These are phyloP conservation scores for Cyprinodon variegatus DNA, from an alignment of 2,113 vertebrate species.

Conservation along the genomic window DNA sequence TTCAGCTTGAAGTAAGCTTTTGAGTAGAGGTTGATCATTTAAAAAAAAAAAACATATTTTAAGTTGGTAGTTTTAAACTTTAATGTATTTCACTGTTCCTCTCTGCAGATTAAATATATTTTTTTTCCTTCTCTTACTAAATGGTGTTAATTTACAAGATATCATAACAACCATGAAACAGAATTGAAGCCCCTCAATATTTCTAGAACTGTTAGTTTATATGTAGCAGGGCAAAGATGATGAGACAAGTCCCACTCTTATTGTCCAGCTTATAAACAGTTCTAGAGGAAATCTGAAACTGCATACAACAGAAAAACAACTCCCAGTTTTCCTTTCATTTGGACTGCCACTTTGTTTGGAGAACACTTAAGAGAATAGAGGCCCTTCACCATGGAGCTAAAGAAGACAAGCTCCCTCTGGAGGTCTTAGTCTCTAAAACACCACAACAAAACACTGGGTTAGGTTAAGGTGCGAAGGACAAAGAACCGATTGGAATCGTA, in stretches of 20 bases:
- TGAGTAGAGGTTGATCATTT: too few species aligned
- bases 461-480: neutral
- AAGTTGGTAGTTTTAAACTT: too few species aligned
- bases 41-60: too few species aligned
- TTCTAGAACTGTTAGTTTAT: neutral
- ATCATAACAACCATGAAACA: neutral
- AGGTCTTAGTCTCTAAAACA: neutral
- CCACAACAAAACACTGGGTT: neutral
- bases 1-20: too few species aligned
- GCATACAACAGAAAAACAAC: neutral
- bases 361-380: slow-evolving; percentile 1
- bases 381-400: slow-evolving; percentile 13
- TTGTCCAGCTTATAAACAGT: neutral
- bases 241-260: neutral
- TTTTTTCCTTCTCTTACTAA: too few species aligned
- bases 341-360: neutral
- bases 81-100: too few species aligned
- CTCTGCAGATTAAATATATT: too few species aligned
- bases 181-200: neutral
- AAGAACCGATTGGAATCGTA: neutral
- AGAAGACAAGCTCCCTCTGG: neutral
- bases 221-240: neutral
- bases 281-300: neutral
- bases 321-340: neutral
- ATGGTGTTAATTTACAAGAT: neutral